Evolutionary conservation across 1,140 invertebrate species (phyloP), one percentile per base, ranked within the genome.

Genomic region (Calliopsis andreniformis): DNA sequence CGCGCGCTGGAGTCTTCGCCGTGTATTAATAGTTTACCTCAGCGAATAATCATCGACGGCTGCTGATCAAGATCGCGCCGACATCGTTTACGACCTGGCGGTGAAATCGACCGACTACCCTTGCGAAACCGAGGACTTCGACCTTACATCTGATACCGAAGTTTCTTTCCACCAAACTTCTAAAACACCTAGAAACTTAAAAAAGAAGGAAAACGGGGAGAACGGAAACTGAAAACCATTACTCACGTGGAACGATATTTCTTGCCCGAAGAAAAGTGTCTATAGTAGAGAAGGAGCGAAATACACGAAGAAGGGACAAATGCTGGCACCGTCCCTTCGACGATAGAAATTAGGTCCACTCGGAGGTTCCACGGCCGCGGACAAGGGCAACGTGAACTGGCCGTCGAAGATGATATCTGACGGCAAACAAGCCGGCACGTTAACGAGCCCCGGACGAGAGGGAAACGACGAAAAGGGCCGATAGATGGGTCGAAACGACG

Each of bases 391-490:
- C 70, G 53, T 75, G 72, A 63, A 59, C 68, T 51, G 77, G 10
- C 73, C 45, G 75, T 62, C 39, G 63, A 76, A 76, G 84, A 87
- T 86, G 82, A 85, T 87, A 87, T 87, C 84, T 85, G 70, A 78
- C 78, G 79, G 79, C 83, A 84, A 87, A 86, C 83, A 84, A 78
- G 81, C 85, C 80, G 83, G 81, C 79, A 81, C 85, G 83, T 87
- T 87, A 87, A 87, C 84, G 86, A 87, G 85, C 70, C 49, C 70
- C 59, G 32, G 59, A 63, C 67, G 72, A 59, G 61, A 62, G 63
- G 59, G 61, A 79, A 59, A 68, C 49, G 55, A 76, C 56, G 64
- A 71, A 51, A 77, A 70, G 61, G 66, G 71, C 32, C 62, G 58
- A 62, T 53, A 59, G 47, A 75, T 51, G 42, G 59, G 63, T 14